Base-by-base conservation (phyloP, 2,888 invertebrate genomes). In the Cetonia aurata region DNA sequence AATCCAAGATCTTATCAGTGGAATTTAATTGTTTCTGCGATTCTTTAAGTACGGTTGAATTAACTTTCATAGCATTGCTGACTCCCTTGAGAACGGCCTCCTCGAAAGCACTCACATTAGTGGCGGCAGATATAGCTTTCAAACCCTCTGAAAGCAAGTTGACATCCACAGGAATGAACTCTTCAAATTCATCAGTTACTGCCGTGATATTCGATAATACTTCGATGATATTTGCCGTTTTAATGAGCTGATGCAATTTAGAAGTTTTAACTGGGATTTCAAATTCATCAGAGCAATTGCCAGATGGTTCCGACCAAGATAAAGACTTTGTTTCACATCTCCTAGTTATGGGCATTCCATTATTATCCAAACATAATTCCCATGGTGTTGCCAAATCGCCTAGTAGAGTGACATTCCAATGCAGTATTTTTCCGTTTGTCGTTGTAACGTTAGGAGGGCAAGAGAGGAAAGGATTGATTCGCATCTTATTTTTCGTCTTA, bases 1-100 rank as follows among this genome's bases (percentile, higher is more conserved):
- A 68, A 37, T 68, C 53, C 13, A 71, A 25, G 9, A 69, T 71
- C 17, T 69, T 71, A 65, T 69, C 69, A 0, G 68, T 68, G n/a
- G 71, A 67, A 46, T 68, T 65, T 9, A 65, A 42, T 12, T 53
- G 56, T 19, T 55, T 42, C 19, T 68, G 65, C n/a, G 56, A 68
- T n/a, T 53, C 50, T 17, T 44, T 42, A 6, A 69, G 25, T 19
- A 65, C 44, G 6, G 17, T 48, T 2, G 60, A 19, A 41, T 71
- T 71, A 1, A 57, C 13, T 3, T 50, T 48, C 33, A 71, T 67
- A 2, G 65, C 13, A 57, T 68, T 71, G 44, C 42, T 65, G 13
- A 71, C 17, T 15, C 53, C 42, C 9, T 56, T 46, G 13, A 68
- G 50, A n/a, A 67, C 67, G 17, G 44, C 42, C 0, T 10, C 44